Conservation (phyloP, 2,113 vertebrate genomes). For the Protobothrops flavoviridis region DNA sequence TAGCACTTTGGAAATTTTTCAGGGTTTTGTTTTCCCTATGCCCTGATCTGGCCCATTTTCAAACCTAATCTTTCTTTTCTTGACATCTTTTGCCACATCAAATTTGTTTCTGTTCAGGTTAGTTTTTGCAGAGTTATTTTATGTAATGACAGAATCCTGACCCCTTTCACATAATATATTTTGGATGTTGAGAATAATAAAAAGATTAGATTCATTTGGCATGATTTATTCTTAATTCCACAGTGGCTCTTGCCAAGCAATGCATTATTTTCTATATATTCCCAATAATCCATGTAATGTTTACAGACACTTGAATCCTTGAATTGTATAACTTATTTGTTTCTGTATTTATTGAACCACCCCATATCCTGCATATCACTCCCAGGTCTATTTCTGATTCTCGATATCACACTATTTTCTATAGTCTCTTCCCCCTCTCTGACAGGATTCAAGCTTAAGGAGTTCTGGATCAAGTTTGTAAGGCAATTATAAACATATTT, state of each 20-base stretch:
- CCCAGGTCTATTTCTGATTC: not conserved
- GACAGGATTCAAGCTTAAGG: not conserved
- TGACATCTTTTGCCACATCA: not conserved
- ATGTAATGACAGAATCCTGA: not conserved
- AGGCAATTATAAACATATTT: not conserved
- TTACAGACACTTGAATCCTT: not conserved
- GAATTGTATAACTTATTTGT: not conserved
- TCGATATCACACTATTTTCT: not conserved
- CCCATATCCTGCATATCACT: not conserved
- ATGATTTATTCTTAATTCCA: not conserved
- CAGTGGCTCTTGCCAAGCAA: not conserved
- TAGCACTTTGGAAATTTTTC: not conserved
- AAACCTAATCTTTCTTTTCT: not conserved
- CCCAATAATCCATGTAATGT: not conserved
- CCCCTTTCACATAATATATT: not conserved
- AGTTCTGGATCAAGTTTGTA: not conserved
- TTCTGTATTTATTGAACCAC: not conserved
- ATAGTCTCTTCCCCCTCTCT: not conserved
- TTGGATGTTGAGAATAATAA: not conserved
- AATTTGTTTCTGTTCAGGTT: not conserved
- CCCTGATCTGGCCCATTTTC: not conserved
- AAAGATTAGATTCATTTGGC: not conserved
- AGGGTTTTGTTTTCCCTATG: not conserved
- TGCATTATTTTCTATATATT: not conserved
- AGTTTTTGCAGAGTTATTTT: not conserved